These are phyloP conservation scores for Amphipyra berbera DNA, from an alignment of 2,888 invertebrate species.

Conservation along the genomic window DNA sequence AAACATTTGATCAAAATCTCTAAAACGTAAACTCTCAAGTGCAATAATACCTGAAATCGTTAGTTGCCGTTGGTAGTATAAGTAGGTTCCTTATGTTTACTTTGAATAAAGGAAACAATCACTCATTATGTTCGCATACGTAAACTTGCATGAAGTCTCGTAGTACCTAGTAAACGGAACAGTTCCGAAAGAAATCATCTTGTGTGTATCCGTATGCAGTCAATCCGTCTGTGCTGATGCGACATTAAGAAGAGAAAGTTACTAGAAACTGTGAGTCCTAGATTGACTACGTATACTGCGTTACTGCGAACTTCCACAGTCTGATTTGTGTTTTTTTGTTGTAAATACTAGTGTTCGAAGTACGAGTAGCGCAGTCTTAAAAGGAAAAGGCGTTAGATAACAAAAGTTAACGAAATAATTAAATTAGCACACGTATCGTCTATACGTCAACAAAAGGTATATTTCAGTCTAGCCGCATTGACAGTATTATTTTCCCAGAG, in stretches of 20 bases:
- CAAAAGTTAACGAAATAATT: no score
- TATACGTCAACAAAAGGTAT: no score
- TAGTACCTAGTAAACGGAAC: constrained; percentile 22
- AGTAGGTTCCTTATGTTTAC: neutral
- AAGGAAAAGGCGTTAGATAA: no score
- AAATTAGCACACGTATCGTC: no score
- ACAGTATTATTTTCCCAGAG: no score
- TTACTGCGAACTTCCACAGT: constrained; percentile 35
- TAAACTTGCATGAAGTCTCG: constrained; percentile 28
- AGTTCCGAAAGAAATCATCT: constrained; percentile 31
- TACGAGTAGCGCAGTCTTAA: no score
- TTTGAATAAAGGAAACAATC: constrained; percentile 7
- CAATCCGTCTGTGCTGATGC: constrained; percentile 48
- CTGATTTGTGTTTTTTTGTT: constrained; percentile 5
- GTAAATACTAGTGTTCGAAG: no score
- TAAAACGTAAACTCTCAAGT: no score
- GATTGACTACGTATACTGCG: constrained; percentile 59
- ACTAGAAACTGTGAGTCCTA: constrained; percentile 69
- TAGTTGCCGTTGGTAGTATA: no score
- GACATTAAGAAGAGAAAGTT: constrained; percentile 72
- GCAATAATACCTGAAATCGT: no score
- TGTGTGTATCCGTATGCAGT: constrained; percentile 32
- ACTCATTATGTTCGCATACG: constrained; percentile 6
- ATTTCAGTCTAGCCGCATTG: no score
- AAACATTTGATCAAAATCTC: no score